These are phyloP conservation scores for Onychomys arenicola DNA, from an alignment of 2,797 vertebrate species.

Conservation along the genomic window DNA sequence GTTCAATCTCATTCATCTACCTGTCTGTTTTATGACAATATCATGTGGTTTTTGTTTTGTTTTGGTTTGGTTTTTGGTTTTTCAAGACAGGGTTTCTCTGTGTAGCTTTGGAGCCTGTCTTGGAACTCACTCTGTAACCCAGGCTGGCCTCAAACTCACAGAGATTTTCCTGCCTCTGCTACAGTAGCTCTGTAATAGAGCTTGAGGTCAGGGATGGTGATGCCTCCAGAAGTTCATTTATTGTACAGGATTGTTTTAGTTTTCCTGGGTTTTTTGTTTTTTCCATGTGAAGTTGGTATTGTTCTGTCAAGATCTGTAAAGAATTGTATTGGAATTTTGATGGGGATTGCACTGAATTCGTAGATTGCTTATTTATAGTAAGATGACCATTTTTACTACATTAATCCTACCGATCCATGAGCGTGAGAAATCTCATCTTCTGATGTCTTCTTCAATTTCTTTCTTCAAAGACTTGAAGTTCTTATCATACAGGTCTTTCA, in stretches of 20 bases:
- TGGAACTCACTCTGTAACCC: too few relatives aligned
- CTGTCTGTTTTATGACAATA: neutral
- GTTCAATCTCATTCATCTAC: neutral
- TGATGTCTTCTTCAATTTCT: neutral
- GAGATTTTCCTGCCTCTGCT: too few relatives aligned
- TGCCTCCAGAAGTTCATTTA: neutral
- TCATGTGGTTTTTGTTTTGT: neutral
- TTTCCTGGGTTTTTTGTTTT: neutral
- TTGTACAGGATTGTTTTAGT: neutral
- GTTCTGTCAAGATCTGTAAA: neutral
- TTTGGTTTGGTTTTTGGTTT: too few relatives aligned
- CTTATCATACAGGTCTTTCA: neutral
- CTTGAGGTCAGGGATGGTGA: neutral
- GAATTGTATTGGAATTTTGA: neutral
- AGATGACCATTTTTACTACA: neutral
- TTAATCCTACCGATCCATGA: neutral
- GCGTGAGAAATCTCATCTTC: neutral
- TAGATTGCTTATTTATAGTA: neutral
- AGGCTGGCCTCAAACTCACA: too few relatives aligned
- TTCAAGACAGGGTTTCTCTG: too few relatives aligned
- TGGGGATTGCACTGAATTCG: neutral
- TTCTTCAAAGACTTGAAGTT: neutral
- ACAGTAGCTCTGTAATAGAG: neutral
- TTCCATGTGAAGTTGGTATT: neutral
- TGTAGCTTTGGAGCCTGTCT: too few relatives aligned